Evolutionary conservation across 2,888 invertebrate genomes (phyloP), one percentile per base, ranked within the genome.

Genomic region (Pammene fasciana): DNA sequence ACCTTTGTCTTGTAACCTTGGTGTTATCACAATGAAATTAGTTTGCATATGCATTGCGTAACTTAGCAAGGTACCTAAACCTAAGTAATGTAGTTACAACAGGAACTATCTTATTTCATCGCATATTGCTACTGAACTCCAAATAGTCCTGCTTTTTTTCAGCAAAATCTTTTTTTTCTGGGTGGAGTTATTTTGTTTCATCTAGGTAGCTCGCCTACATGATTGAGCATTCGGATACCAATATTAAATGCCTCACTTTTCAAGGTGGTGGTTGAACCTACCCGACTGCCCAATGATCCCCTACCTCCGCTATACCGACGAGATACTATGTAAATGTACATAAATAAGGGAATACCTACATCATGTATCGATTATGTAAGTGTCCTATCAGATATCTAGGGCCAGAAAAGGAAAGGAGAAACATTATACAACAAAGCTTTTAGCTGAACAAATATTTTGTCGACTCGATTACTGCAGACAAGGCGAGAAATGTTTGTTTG

Each of bases 401-500:
- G 46, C 41, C 61, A 54, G 57, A 68, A 48, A 68, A 52, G 52
- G 50, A 57, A 67, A 46, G 52, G 38, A 14, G 67, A 62, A 57
- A 65, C 45, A 52, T 55, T 64, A 68, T 68, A 57, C 57, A 41
- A 57, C 38, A 57, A 38, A 38, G 70, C 70, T 70, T 70, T 70
- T 70, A 70, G 70, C 41, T 60, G 54, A 46, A 70, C 54, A 65
- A 70, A 70, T 60, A 70, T 70, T 60, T 18, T 41, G 41, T 16
- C 26, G 65, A 13, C 45, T 54, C 59, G 60, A 38, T 65, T 57
- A 61, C 57, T 18, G 18, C 18, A 64, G 50, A 68, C 55, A 57
- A 56, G 34, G 48, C 16, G 36, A 45, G 43, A 13, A 50, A 68
- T 57, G 38, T 59, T 65, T 67, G 46, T 48, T n/a, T n/a, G 38